phyloP scores from a whole-genome alignment of 1,140 invertebrate species.

The Drosophila prosaltans region DNA sequence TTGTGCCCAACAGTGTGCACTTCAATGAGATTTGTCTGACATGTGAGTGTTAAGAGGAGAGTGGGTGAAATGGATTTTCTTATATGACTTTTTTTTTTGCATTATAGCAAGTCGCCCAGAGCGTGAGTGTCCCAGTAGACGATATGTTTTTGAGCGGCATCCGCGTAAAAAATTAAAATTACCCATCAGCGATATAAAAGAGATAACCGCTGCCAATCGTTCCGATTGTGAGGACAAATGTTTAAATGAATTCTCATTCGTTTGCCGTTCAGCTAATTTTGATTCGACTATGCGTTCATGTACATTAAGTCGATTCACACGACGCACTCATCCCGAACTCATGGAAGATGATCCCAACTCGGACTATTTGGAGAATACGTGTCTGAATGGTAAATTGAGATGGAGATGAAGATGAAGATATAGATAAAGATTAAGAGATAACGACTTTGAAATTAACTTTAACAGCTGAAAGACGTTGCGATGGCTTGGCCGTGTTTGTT shows the following conservation, averaged over 20 bases:
- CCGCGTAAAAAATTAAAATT: conserved; percentile 92
- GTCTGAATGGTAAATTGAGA: conserved; percentile 89
- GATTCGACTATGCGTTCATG: conserved; percentile 90
- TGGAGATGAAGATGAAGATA: neutral
- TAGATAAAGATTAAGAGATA: neutral
- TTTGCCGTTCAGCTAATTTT: conserved; percentile 93
- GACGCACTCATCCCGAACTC: conserved; percentile 92
- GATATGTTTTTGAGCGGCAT: conserved; percentile 94
- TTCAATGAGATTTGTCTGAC: conserved; percentile 95
- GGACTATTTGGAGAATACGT: conserved; percentile 96
- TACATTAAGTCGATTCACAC: conserved; percentile 90
- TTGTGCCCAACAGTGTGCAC: conserved; percentile 93
- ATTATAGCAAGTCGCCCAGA: conserved; percentile 90
- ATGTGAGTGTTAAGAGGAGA: conserved; percentile 86
- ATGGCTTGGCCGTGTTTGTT: conserved; percentile 92
- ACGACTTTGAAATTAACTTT: conserved; percentile 20
- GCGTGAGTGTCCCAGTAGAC: conserved; percentile 92
- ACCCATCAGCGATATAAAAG: conserved; percentile 90
- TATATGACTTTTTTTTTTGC: conserved; percentile 50
- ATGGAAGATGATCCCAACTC: conserved; percentile 92
- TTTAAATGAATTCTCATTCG: conserved; percentile 93
- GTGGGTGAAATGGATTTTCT: conserved; percentile 9
- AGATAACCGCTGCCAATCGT: conserved; percentile 90
- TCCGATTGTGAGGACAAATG: conserved; percentile 96
- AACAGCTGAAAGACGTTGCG: conserved; percentile 91